phyloP scores from a whole-genome alignment of 2,888 invertebrate species.

The Aelia acuminata region DNA sequence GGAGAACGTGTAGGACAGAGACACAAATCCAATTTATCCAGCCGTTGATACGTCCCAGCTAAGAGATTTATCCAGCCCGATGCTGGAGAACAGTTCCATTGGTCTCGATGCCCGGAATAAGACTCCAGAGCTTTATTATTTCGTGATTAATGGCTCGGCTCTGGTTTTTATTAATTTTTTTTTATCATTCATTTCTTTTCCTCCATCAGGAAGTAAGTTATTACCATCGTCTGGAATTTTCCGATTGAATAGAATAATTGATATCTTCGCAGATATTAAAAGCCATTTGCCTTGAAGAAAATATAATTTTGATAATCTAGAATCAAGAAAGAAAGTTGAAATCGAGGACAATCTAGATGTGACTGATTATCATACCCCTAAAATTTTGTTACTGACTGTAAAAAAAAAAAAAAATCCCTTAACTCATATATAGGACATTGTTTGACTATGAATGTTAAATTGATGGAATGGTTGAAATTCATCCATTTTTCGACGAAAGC shows the following conservation, averaged over 20 bases:
- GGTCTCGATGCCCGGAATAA: background rate
- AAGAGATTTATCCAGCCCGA: background rate
- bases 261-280: background rate
- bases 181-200: background rate
- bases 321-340: background rate
- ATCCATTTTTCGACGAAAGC: too few species aligned
- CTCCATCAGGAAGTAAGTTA: background rate
- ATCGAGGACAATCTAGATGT: background rate
- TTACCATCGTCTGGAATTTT: background rate
- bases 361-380: too few species aligned
- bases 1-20: constrained; percentile 16
- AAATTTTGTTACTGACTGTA: too few species aligned
- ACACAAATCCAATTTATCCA: background rate
- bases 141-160: background rate
- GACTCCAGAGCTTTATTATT: background rate
- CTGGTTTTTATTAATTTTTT: constrained; percentile 5
- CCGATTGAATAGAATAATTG: background rate
- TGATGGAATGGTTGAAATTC: too few species aligned
- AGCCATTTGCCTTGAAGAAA: background rate
- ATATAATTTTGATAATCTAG: background rate
- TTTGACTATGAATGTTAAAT: too few species aligned
- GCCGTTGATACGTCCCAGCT: background rate
- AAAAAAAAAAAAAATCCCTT: too few species aligned
- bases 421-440: too few species aligned
- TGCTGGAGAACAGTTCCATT: background rate